Evolutionary conservation across 2,888 invertebrate genomes (phyloP), one percentile per base, ranked within the genome.

Genomic region (Sinopyrophorus schimmeli): DNA sequence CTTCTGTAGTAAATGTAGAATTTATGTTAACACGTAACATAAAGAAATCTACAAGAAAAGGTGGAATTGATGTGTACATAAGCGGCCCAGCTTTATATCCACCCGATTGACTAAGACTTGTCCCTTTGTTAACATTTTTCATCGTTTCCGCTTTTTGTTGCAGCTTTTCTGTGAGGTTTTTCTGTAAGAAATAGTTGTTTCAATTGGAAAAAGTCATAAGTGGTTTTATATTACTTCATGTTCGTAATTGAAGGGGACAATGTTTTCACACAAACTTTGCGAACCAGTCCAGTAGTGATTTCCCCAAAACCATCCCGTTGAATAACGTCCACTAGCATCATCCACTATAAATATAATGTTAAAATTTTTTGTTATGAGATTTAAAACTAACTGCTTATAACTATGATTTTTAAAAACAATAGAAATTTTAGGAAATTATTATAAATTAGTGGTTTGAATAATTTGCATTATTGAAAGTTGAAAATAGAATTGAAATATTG

Each of bases 251-350:
- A 26, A 26, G 4, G 79, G 78, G 57, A 78, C 78, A 53, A 86
- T 82, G 58, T 82, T 76, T 56, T 83, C 80, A 71, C 89, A 89
- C 20, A 86, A 78, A 59, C 82, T 82, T 47, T 84, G 77, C 0
- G 89, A 89, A 42, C 88, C 89, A 49, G 85, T 81, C 87, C 87
- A 89, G 72, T 86, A 89, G 70, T 86, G 84, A 73, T 89, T 89
- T 46, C 88, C 89, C 80, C 87, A 88, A 74, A 86, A 87, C 79
- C 87, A 87, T 71, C 87, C 87, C 1, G 85, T 83, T 7, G 86
- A 82, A 70, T 89, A 88, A 54, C 86, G 81, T 0, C 88, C 88
- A 64, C 86, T 85, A 12, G 89, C 86, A 69, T 83, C 83, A 58
- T 80, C 80, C 81, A 83, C 83, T 83, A 68, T 24, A 75, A 35